phyloP scores from a whole-genome alignment of 2,113 vertebrate genomes.

The Tapirus terrestris region DNA sequence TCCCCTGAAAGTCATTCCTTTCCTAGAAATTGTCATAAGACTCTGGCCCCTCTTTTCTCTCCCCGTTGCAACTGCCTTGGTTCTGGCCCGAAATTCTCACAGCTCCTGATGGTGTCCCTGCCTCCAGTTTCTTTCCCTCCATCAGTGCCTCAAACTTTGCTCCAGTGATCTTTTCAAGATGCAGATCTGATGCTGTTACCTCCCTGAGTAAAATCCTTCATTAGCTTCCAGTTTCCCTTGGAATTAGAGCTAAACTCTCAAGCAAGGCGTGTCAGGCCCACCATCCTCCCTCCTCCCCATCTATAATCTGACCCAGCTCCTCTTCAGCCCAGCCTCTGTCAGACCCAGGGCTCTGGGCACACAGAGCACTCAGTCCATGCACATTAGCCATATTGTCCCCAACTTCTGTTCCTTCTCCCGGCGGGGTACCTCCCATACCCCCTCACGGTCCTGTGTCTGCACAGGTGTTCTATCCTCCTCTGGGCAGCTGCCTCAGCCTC shows the following conservation, averaged over 20 bases:
- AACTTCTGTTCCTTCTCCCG: background rate
- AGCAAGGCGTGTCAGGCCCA: background rate
- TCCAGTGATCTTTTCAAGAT: background rate
- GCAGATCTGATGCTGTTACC: background rate
- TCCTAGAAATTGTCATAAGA: background rate
- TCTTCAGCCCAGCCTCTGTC: background rate
- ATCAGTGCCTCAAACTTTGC: background rate
- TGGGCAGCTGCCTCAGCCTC: background rate
- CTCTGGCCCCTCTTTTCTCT: background rate
- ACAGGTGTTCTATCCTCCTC: background rate
- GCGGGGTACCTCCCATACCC: background rate
- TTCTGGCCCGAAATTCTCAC: background rate
- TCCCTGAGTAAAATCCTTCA: background rate
- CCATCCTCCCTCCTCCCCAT: too few species aligned
- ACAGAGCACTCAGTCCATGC: background rate
- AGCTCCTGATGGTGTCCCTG: background rate
- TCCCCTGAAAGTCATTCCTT: background rate
- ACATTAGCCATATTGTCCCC: background rate
- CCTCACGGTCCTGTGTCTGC: rapidly evolving
- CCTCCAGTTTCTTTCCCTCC: background rate
- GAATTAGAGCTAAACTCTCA: background rate
- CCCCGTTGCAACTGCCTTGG: background rate
- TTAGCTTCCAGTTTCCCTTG: background rate
- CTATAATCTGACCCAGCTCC: background rate
- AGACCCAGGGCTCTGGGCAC: background rate